Percentiles rank a stretch among this genome's conserved stretches.
Conservation (phyloP, 37 sponge, comb jelly and placozoan species). For the Haliclona indistincta region DNA sequence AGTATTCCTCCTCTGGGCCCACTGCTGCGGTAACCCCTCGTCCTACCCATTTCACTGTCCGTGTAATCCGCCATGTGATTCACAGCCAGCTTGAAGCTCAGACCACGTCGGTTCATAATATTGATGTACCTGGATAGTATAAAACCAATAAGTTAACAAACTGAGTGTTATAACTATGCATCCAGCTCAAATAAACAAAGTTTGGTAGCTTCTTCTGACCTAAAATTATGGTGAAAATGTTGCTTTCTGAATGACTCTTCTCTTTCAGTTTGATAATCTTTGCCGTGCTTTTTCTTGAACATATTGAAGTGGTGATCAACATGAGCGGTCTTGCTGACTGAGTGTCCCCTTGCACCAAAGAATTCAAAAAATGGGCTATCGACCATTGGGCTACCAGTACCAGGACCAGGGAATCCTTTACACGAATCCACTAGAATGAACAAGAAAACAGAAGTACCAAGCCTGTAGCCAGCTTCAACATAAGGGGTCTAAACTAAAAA, state of each 20-base stretch:
- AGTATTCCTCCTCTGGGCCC: conserved; percentile 9
- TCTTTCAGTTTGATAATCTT: conserved; percentile 31
- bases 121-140: conserved; percentile 62
- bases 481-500: no score
- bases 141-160: no score
- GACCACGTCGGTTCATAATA: conserved; percentile 70
- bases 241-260: conserved; percentile 63
- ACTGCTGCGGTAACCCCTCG: conserved; percentile 66
- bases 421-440: no score
- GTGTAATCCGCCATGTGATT: conserved; percentile 87
- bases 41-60: conserved; percentile 56
- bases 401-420: conserved; percentile 85
- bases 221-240: conserved; percentile 71
- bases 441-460: no score
- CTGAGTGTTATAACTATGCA: no score
- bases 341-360: conserved; percentile 45
- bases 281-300: conserved; percentile 69
- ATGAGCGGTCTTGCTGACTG: conserved; percentile 24
- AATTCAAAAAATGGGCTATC: conserved; percentile 68
- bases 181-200: neutral
- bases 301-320: conserved; percentile 54
- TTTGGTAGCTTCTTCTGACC: conserved; percentile 32
- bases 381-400: conserved; percentile 42
- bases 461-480: no score
- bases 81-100: conserved; percentile 68